Evolutionary conservation across 2,113 vertebrate genomes (phyloP).

Genomic region (Mastomys natalensis): DNA sequence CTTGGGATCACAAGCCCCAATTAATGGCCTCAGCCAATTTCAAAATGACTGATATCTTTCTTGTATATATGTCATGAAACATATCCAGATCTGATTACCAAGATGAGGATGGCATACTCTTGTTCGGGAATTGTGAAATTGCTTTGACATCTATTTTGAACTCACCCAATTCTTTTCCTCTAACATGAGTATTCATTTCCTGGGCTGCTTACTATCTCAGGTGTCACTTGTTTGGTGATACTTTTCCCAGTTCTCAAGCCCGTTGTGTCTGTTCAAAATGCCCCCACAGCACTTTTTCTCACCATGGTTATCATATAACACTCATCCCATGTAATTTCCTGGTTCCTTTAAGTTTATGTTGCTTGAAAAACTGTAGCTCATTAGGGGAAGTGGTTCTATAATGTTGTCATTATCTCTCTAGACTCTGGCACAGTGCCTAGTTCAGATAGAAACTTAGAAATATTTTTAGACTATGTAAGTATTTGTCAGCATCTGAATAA

Average conservation of each 20-base stretch:
- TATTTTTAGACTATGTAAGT: not conserved
- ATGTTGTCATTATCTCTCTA: not conserved
- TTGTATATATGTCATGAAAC: not conserved
- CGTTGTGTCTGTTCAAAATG: not conserved
- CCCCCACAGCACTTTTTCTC: not conserved
- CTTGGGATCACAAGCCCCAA: not conserved
- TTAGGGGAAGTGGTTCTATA: not conserved
- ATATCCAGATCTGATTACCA: not conserved
- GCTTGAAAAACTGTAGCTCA: not conserved
- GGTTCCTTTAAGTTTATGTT: not conserved
- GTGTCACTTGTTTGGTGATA: not conserved
- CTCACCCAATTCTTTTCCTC: not conserved
- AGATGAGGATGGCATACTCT: too few relatives aligned
- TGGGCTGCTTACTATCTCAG: not conserved
- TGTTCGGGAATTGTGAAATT: not conserved
- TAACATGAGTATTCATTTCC: not conserved
- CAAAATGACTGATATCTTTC: not conserved
- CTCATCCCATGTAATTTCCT: not conserved
- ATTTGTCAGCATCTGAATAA: not conserved
- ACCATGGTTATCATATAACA: not conserved
- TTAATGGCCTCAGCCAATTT: not conserved
- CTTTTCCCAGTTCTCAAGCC: not conserved
- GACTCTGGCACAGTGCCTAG: not conserved
- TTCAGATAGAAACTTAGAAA: not conserved
- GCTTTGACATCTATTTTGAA: not conserved